Percentiles rank a stretch among this genome's conserved stretches.
Conservation (phyloP, 2,888 invertebrate species). For the Agrochola circellaris region DNA sequence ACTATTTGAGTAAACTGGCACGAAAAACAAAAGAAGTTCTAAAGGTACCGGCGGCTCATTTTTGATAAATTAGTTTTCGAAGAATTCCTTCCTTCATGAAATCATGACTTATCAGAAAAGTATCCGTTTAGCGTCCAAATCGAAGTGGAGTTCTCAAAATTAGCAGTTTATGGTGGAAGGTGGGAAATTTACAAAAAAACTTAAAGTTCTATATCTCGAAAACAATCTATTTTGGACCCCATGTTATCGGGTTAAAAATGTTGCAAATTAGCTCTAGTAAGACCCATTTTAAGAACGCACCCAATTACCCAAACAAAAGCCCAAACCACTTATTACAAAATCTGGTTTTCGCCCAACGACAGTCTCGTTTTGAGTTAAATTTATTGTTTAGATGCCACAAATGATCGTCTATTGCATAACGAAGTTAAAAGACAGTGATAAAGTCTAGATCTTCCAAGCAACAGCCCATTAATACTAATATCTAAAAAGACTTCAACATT, state of each 20-base stretch:
- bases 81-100: neutral
- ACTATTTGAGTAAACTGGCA: neutral
- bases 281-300: neutral
- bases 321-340: neutral
- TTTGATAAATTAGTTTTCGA: neutral
- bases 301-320: neutral
- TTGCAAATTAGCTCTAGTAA: no score
- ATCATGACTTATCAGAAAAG: neutral
- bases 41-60: neutral
- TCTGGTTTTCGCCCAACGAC: neutral
- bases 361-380: neutral
- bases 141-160: neutral
- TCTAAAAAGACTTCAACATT: constrained; percentile 45
- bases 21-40: no score
- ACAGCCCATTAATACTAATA: constrained; percentile 8
- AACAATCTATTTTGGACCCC: neutral
- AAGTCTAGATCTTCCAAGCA: constrained; percentile 17
- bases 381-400: neutral
- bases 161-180: neutral
- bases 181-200: no score
- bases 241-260: no score
- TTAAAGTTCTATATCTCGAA: neutral
- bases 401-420: neutral
- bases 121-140: neutral
- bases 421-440: neutral